Evolutionary conservation across 1,140 invertebrate species (phyloP).

Genomic region (Magallana ariakensis): DNA sequence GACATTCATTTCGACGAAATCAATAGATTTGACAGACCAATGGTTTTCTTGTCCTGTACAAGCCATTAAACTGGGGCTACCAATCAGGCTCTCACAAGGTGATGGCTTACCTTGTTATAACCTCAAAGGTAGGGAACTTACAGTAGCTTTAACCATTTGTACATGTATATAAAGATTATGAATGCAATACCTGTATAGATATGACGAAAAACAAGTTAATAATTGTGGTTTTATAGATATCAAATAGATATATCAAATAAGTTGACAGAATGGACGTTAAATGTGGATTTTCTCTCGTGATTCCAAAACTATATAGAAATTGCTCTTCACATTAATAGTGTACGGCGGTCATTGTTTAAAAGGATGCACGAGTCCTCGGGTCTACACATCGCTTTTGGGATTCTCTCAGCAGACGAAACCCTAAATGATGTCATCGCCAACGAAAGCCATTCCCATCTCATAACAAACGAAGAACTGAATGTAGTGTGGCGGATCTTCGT

Average conservation of each 20-base stretch:
- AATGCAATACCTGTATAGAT: no score
- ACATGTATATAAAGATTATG: no score
- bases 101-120: not conserved
- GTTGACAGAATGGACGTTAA: no score
- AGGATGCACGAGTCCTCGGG: slow-evolving; percentile 9
- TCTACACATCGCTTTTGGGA: not conserved
- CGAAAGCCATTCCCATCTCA: not conserved
- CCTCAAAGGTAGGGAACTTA: not conserved
- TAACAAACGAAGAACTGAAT: slow-evolving; percentile 16
- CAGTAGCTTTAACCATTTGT: no score
- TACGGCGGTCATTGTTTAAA: not conserved
- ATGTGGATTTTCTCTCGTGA: no score
- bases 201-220: no score
- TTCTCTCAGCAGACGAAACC: not conserved
- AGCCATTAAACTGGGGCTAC: slow-evolving; percentile 1
- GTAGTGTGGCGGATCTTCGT: slow-evolving; percentile 47
- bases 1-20: slow-evolving; percentile 14
- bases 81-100: not conserved
- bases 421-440: not conserved
- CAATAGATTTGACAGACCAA: slow-evolving; percentile 23
- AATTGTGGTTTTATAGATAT: no score
- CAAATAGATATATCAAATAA: no score
- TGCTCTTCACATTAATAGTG: no score
- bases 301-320: no score
- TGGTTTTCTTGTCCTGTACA: not conserved